These are phyloP conservation scores for Menidia menidia DNA, from an alignment of 2,797 vertebrate genomes.

Conservation along the genomic window DNA sequence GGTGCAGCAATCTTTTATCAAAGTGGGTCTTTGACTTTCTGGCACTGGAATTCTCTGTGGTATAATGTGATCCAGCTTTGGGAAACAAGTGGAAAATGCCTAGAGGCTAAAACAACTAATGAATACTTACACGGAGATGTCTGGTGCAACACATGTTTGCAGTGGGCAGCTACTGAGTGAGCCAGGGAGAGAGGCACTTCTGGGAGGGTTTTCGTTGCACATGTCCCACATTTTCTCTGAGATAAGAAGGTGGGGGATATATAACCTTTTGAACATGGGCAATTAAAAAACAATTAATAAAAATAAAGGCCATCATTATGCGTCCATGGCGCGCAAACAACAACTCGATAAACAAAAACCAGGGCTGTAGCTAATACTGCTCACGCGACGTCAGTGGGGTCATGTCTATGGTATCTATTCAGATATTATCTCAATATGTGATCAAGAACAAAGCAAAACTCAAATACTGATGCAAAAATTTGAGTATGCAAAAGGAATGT, in stretches of 20 bases:
- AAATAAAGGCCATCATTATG: background rate
- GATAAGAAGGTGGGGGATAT: conserved; percentile 9
- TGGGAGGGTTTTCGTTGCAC: conserved; percentile 13
- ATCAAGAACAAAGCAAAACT: background rate
- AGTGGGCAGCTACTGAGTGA: conserved; percentile 73
- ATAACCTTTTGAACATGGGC: background rate
- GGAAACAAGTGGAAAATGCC: conserved; percentile 85
- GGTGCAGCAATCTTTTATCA: conserved; percentile 77
- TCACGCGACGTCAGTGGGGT: background rate
- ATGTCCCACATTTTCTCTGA: conserved; percentile 26
- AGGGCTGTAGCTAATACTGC: background rate
- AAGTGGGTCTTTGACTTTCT: conserved; percentile 72
- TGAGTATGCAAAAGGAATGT: background rate
- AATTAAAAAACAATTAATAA: background rate
- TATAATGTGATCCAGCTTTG: conserved; percentile 84
- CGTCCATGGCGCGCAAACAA: background rate
- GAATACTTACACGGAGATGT: conserved; percentile 74
- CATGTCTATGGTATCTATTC: conserved; percentile 1
- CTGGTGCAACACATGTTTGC: conserved; percentile 77
- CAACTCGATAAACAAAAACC: background rate
- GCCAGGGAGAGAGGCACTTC: conserved; percentile 39
- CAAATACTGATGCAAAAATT: background rate
- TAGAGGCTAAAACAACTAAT: conserved; percentile 79
- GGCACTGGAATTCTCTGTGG: conserved; percentile 72
- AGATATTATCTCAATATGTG: background rate